phyloP scores from a whole-genome alignment of 2,797 vertebrate species.

The Eospalax fontanierii region DNA sequence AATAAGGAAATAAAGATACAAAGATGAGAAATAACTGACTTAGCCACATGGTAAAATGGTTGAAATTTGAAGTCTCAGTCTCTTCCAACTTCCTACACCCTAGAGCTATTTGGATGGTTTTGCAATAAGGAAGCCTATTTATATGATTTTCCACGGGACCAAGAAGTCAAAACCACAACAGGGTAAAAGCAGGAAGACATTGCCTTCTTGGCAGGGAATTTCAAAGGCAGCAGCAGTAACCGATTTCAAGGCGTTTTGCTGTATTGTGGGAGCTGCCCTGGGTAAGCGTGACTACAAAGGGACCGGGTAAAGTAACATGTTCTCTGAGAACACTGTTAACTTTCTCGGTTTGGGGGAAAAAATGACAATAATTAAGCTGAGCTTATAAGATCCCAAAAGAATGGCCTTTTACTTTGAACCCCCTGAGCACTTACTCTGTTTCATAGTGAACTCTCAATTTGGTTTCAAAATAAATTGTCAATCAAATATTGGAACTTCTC shows the following conservation, averaged over 20 bases:
- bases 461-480: constrained; percentile 44
- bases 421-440: constrained; percentile 52
- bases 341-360: constrained; percentile 69
- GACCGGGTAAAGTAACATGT: constrained; percentile 28
- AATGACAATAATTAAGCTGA: constrained; percentile 76
- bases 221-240: constrained; percentile 81
- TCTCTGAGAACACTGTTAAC: constrained; percentile 71
- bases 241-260: constrained; percentile 73
- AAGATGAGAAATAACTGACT: constrained; percentile 27
- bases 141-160: constrained; percentile 80
- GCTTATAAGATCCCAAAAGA: constrained; percentile 38
- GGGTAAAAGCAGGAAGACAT: constrained; percentile 78
- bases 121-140: constrained; percentile 80
- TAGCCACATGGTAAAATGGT: constrained; percentile 16
- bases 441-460: neutral
- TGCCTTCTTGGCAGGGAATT: constrained; percentile 80
- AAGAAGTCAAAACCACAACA: constrained; percentile 85
- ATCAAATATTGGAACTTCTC: constrained; percentile 1
- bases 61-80: constrained; percentile 66
- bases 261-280: constrained; percentile 63
- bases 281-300: constrained; percentile 74
- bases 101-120: constrained; percentile 72
- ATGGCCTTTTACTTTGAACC: constrained; percentile 63
- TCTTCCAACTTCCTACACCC: constrained; percentile 72
- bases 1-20: constrained; percentile 57